Evolutionary conservation across 2,888 invertebrate species (phyloP), one percentile per base, ranked within the genome.

Genomic region (Ecliptopera silaceata): DNA sequence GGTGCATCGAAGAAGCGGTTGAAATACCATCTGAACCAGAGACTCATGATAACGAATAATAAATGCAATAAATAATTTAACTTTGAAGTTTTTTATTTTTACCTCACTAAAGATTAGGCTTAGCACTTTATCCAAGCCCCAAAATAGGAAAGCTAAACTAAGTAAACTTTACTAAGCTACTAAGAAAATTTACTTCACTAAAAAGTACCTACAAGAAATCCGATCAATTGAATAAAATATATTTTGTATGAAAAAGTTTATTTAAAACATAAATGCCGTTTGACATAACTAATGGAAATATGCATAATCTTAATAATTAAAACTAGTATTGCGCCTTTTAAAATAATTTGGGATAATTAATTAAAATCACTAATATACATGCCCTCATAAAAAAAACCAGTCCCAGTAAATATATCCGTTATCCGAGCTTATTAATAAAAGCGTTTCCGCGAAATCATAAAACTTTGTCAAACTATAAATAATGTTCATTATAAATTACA

Each of bases 1-100:
- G 84, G 13, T 91, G 91, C 59, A 54, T 74, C 1, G 80, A 83
- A 6, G 75, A 78, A 13, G 50, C 55, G 0, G 67, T 60, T 1
- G 54, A 47, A 12, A 41, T 42, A 20, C 54, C 41, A 11, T 43
- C 50, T 5, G 59, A 50, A 26, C 3, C 50, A 38, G 54, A 57
- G 13, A 31, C 31, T 3, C 38, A 32, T 39, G 39, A 45, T 13
- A 34, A 36, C 44, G 34, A 53, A 15, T 31, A 36, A 34, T 26
- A 63, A n/a, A 54, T 59, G 13, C 22, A 34, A 18, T 41, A 29
- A 29, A 43, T 4, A 17, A 34, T 15, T 4, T 22, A 22, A 22
- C 5, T 22, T 22, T 22, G 22, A 4, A 22, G 22, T 22, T 4
- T n/a, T n/a, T n/a, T n/a, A n/a, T n/a, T n/a, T n/a, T n/a, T n/a